Conservation (phyloP, 2,113 vertebrate species). For the Otolemur garnettii region DNA sequence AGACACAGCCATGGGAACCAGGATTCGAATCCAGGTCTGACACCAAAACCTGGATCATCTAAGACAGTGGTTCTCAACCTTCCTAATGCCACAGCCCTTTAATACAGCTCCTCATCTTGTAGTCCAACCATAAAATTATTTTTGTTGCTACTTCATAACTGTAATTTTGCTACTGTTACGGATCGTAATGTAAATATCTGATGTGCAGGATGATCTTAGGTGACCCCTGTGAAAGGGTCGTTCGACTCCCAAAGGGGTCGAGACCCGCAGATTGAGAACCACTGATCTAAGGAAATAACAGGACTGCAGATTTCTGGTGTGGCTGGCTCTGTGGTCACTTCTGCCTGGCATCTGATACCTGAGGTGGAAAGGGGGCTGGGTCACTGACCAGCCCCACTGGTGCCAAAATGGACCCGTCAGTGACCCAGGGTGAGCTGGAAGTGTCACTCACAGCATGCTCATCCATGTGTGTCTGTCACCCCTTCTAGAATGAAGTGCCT, state of each 20-base stretch:
- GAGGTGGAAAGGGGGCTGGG: neutral
- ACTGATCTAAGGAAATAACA: neutral
- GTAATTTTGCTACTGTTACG: no score
- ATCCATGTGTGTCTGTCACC: neutral
- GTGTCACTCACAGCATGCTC: neutral
- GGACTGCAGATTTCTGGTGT: rapidly evolving
- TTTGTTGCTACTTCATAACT: no score
- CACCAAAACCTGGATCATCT: neutral
- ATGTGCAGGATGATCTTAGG: no score
- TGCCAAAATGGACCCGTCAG: rapidly evolving
- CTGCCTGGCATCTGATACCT: rapidly evolving
- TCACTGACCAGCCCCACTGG: neutral
- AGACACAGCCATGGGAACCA: rapidly evolving
- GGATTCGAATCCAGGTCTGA: neutral
- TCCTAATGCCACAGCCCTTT: no score
- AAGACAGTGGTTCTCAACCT: no score
- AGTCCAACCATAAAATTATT: no score
- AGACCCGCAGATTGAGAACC: no score
- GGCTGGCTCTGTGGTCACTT: neutral
- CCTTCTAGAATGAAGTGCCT: neutral
- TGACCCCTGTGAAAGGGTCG: no score
- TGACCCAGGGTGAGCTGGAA: neutral
- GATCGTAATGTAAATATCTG: no score
- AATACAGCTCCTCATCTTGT: no score
- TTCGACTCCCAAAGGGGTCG: no score